Base-by-base conservation (phyloP, 2,888 invertebrate genomes). In the Miltochrista miniata region DNA sequence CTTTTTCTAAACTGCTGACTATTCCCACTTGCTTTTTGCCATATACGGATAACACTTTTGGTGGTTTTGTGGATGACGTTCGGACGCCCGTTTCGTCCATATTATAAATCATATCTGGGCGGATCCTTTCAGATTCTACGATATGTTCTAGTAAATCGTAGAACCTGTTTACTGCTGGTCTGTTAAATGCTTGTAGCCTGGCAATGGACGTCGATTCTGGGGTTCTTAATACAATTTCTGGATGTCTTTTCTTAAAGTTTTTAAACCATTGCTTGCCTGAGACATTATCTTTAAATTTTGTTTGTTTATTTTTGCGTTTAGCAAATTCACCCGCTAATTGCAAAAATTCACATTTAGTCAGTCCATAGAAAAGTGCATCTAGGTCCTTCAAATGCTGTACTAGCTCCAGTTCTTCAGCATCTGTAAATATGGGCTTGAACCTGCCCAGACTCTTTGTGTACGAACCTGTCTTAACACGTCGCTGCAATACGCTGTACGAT, bases 181-280 rank as follows among this genome's bases (percentile, higher is more conserved):
- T 15, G 34, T 47, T 47, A 40, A 47, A 47, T 13, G 33, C 46
- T 56, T 18, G 30, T 1, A 34, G 29, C 29, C 52, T 29, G 15
- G 56, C 52, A n/a, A 53, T 35, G 9, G 56, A 53, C 14, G 56
- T 56, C 1, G 49, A 41, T 46, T 56, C 56, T 15, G 52, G 56
- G 29, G 30, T 34, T 39, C 46, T 12, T 14, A 47, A 11, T 13
- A 13, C 15, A 12, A 47, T 10, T 31, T 24, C 30, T 24, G 46
- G 46, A 40, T 47, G 39, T 11, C 39, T 31, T 24, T 14, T 8
- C 31, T 12, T 45, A 31, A 45, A 38, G 14, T 45, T 45, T 14
- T 37, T 37, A 13, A 37, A 45, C 45, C 45, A 45, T 11, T 31
- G 12, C 11, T 40, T 40, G 5, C 30, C 29, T 15, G 45, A 30